These are phyloP conservation scores for Caenorhabditis tropicalis DNA, from an alignment of 1,140 invertebrate species.

Conservation along the genomic window DNA sequence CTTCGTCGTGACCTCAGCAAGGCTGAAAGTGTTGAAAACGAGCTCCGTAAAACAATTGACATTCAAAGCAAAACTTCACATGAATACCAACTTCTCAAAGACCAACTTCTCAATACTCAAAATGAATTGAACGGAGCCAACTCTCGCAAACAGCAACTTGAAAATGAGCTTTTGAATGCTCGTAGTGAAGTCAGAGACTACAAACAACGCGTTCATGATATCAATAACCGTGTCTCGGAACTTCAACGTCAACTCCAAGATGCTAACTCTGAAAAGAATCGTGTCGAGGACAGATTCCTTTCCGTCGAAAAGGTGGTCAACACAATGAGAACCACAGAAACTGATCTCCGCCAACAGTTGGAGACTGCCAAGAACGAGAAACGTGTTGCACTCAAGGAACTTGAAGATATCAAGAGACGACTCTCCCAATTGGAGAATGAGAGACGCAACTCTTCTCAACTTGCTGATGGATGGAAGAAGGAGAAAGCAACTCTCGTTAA, in stretches of 20 bases:
- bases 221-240: conserved; percentile 65
- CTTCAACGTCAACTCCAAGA: conserved; percentile 71
- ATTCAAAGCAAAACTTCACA: conserved; percentile 57
- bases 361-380: conserved; percentile 70
- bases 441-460: conserved; percentile 48
- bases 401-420: conserved; percentile 65
- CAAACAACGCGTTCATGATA: conserved; percentile 67
- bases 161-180: conserved; percentile 63
- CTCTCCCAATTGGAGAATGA: conserved; percentile 64
- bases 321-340: conserved; percentile 64
- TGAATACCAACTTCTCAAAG: conserved; percentile 63
- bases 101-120: conserved; percentile 66
- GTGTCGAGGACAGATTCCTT: conserved; percentile 66
- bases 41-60: conserved; percentile 64
- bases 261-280: conserved; percentile 65
- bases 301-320: conserved; percentile 67
- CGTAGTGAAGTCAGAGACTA: conserved; percentile 68
- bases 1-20: conserved; percentile 66
- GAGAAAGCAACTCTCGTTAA: conserved; percentile 67
- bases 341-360: conserved; percentile 65
- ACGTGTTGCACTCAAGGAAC: conserved; percentile 62
- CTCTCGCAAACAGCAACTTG: conserved; percentile 63
- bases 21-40: conserved; percentile 65
- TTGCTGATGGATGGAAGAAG: conserved; percentile 68
- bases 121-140: conserved; percentile 65